A percentile compares a stretch with the other conserved stretches of the same genome.
Evolutionary conservation across 2,113 vertebrate genomes (phyloP).

Genomic region (Xyrauchen texanus): DNA sequence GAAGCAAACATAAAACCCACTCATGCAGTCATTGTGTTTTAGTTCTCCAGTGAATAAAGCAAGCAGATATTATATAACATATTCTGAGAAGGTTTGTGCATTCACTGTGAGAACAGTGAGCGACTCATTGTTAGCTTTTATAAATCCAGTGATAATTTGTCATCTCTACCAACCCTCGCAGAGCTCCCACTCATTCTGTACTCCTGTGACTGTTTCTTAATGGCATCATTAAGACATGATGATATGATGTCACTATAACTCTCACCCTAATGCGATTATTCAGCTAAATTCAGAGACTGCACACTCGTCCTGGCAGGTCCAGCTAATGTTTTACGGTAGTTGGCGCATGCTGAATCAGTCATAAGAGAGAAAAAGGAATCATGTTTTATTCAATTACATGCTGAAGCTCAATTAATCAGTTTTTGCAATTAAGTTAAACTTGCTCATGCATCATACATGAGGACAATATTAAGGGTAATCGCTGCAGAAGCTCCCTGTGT

Average conservation of each 20-base stretch:
- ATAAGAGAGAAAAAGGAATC: slow-evolving; percentile 72
- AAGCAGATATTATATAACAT: not conserved
- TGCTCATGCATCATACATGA: slow-evolving; percentile 77
- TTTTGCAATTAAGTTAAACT: slow-evolving; percentile 80
- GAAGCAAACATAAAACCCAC: not conserved
- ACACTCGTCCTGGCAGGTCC: slow-evolving; percentile 67
- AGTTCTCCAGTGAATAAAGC: not conserved
- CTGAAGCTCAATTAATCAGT: slow-evolving; percentile 78
- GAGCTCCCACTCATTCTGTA: not conserved
- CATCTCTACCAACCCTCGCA: slow-evolving; percentile 17
- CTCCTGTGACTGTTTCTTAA: slow-evolving; percentile 35
- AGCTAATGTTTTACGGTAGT: slow-evolving; percentile 73
- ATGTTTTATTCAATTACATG: slow-evolving; percentile 80
- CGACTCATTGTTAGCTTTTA: slow-evolving; percentile 27
- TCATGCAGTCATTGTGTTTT: not conserved
- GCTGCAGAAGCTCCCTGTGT: slow-evolving; percentile 44
- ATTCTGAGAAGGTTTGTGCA: not conserved
- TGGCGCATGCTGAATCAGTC: slow-evolving; percentile 74
- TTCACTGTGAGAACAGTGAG: not conserved
- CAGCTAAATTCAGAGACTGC: slow-evolving; percentile 74
- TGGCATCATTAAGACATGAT: slow-evolving; percentile 57
- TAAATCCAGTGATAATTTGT: slow-evolving; percentile 15
- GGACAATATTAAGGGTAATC: slow-evolving; percentile 65
- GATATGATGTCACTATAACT: slow-evolving; percentile 66
- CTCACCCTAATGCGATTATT: slow-evolving; percentile 72